Conservation (phyloP, 1,140 invertebrate genomes). For the Aphidius gifuensis region DNA sequence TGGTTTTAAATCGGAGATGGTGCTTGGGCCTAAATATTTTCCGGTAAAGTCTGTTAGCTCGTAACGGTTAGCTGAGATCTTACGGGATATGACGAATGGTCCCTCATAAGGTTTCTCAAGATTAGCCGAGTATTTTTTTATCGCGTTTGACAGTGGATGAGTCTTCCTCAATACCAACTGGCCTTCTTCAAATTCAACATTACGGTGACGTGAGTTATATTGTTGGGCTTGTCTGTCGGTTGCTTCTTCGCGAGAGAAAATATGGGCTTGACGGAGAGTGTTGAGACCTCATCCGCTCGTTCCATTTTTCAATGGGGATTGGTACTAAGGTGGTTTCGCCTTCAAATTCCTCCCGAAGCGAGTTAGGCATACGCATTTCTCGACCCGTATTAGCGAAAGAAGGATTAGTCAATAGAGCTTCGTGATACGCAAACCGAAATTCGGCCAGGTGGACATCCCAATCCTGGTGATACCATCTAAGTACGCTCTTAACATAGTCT, state of each 20-base stretch:
- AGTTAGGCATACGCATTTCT: constrained; percentile 32
- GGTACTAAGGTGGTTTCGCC: neutral
- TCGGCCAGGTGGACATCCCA: constrained; percentile 36
- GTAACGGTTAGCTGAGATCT: too few species aligned
- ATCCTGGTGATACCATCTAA: constrained; percentile 36
- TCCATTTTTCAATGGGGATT: neutral
- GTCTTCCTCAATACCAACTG: constrained; percentile 16
- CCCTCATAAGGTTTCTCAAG: neutral
- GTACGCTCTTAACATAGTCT: constrained; percentile 40
- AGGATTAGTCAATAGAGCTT: constrained; percentile 35
- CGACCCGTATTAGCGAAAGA: constrained; percentile 41
- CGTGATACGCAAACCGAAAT: constrained; percentile 34
- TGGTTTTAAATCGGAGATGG: too few species aligned
- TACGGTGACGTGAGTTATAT: constrained; percentile 28
- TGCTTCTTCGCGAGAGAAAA: neutral
- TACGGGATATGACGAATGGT: neutral
- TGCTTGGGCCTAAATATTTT: too few species aligned
- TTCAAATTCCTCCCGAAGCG: neutral
- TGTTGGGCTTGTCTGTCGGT: constrained; percentile 1
- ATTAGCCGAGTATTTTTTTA: neutral
- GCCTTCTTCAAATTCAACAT: constrained; percentile 10
- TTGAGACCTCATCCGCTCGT: neutral
- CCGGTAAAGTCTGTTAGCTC: too few species aligned
- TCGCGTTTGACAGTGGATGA: neutral
- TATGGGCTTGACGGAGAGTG: neutral